Base-by-base conservation (phyloP, 2,888 invertebrate genomes). In the Caenorhabditis imperialis region DNA sequence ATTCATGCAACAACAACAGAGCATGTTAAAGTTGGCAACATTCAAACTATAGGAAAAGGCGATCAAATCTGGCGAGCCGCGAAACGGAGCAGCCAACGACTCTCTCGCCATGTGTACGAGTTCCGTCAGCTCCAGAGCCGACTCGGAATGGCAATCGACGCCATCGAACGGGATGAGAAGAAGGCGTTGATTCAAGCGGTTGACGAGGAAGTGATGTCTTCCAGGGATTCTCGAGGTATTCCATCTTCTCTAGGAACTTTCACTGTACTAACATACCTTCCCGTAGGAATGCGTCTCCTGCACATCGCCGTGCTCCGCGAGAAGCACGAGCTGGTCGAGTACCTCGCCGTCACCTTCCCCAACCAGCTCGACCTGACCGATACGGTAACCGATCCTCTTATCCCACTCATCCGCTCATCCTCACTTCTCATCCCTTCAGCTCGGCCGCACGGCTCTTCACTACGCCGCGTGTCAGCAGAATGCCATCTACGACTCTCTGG, bases 401-500 rank as follows among this genome's bases (percentile, higher is more conserved):
- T 53, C 51, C 53, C 53, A 44, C 51, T 51, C 53, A 3, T 30
- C n/a, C 35, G 63, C 47, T 58, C 23, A 57, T 51, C 51, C 38
- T 14, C 14, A 3, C 33, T 50, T 33, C 37, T 1, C 30, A 37
- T 18, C 27, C 48, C 70, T 84, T 16, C 75, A 86, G 86, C 61
- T 65, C 47, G 85, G 85, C 14, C 77, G 86, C 18, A 80, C 85
- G 0, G 82, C 86, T 33, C 77, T 84, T 18, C 86, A 86, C 70
- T 86, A 86, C 76, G 87, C 86, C 5, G 85, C 86, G 14, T 67
- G 81, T 2, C 86, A 87, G 65, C 83, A 81, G 63, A 86, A 86
- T 67, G 86, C 86, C 48, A 86, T 86, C 45, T 86, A 86, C 75
- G 86, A 86, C 54, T 87, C 87, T 18, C 69, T 86, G 35, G 81